Conservation (phyloP, 2,797 vertebrate species). For the Denticeps clupeoides region DNA sequence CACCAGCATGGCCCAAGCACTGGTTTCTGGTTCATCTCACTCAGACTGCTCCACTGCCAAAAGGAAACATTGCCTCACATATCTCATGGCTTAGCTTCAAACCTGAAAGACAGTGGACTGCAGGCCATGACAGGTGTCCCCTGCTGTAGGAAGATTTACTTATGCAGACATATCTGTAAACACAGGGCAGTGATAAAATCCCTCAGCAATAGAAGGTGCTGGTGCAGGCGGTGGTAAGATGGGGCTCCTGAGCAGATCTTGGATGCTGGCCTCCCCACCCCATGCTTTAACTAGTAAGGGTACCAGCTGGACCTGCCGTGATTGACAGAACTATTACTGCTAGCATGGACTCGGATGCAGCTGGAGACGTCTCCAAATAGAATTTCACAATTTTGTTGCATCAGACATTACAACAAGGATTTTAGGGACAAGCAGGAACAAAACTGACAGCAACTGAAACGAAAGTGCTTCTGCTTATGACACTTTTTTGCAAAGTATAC, state of each 20-base stretch:
- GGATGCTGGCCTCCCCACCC: slow-evolving; percentile 30
- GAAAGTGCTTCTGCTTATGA: slow-evolving; percentile 31
- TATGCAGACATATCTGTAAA: no score
- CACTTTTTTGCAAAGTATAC: slow-evolving; percentile 37
- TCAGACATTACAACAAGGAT: slow-evolving; percentile 57
- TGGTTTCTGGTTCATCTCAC: no score
- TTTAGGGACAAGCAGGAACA: slow-evolving; percentile 40
- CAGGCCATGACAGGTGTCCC: no score
- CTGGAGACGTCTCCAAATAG: slow-evolving; percentile 70
- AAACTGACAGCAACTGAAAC: slow-evolving; percentile 45
- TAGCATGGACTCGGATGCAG: slow-evolving; percentile 56
- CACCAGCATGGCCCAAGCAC: no score
- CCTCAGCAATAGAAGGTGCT: no score
- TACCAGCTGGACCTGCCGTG: slow-evolving; percentile 51
- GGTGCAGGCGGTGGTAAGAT: slow-evolving; percentile 2
- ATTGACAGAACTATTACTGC: slow-evolving; percentile 80
- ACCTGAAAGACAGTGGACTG: no score
- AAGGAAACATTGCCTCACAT: no score
- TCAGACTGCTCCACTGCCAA: no score
- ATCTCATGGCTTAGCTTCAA: no score
- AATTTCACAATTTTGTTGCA: slow-evolving; percentile 64
- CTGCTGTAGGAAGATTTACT: no score
- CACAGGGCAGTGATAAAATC: no score
- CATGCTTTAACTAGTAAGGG: slow-evolving; percentile 55
- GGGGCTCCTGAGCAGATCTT: slow-evolving; percentile 10